Conservation (phyloP, 2,888 invertebrate species). For the Callinectes sapidus region DNA sequence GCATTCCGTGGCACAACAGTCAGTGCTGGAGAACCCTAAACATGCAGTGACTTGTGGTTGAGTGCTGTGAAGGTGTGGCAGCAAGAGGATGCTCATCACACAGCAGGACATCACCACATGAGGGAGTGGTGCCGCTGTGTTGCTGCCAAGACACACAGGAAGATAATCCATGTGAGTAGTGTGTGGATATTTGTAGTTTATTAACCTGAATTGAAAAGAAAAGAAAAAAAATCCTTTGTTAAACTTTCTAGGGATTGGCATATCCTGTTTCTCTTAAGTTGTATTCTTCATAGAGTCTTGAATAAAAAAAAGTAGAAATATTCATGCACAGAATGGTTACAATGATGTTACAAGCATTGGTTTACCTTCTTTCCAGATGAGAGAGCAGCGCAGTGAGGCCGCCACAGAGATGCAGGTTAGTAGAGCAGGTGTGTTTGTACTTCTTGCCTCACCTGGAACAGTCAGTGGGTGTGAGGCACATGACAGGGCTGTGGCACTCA, state of each 20-base stretch:
- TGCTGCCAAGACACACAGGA: background rate
- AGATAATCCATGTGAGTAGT: background rate
- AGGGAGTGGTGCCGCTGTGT: background rate
- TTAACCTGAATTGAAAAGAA: no score
- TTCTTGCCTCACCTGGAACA: slow-evolving; percentile 46
- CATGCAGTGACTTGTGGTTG: background rate
- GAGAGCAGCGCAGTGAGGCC: background rate
- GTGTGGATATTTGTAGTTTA: background rate
- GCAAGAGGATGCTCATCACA: background rate
- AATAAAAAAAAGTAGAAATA: background rate
- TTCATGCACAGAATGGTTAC: background rate
- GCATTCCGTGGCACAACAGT: background rate
- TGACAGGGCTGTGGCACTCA: background rate
- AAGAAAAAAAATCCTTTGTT: no score
- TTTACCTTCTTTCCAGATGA: slow-evolving; percentile 6
- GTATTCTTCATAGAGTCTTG: background rate
- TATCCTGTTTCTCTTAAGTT: background rate
- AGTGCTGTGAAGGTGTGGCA: background rate
- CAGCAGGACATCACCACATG: background rate
- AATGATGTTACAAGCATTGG: background rate
- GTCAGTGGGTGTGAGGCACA: slow-evolving; percentile 46
- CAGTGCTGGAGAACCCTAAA: background rate
- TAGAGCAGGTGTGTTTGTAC: background rate
- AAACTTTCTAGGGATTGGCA: no score
- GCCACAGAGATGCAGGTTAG: slow-evolving; percentile 41